phyloP scores from a whole-genome alignment of 1,140 invertebrate species.

The Magallana gigas region DNA sequence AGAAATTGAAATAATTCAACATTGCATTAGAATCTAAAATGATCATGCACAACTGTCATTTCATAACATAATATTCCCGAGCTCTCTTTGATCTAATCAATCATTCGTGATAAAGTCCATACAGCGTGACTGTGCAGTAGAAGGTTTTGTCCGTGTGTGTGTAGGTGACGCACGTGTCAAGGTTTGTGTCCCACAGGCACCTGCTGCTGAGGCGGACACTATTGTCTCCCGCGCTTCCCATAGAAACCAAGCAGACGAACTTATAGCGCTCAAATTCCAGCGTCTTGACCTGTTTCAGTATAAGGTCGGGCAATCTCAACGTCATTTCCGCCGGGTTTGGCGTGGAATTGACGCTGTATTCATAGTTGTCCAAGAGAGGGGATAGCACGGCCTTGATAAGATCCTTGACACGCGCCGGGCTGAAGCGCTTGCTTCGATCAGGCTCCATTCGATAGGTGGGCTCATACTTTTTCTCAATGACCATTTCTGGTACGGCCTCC shows the following conservation, averaged over 20 bases:
- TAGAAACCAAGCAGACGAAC: conserved; percentile 10
- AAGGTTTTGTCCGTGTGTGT: conserved; percentile 7
- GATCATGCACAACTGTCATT: too few relatives aligned
- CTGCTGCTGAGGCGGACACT: not conserved
- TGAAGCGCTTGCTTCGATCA: not conserved
- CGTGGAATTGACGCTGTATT: not conserved
- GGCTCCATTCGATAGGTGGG: conserved; percentile 28
- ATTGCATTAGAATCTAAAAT: too few relatives aligned
- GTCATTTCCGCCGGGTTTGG: conserved; percentile 11
- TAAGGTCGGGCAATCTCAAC: not conserved
- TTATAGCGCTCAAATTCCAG: conserved; percentile 25
- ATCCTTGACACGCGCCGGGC: not conserved
- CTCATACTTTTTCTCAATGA: not conserved
- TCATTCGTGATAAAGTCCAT: conserved; percentile 16
- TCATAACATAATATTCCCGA: too few relatives aligned
- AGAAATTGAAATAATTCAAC: too few relatives aligned
- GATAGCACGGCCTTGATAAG: not conserved
- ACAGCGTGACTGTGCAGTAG: conserved; percentile 24
- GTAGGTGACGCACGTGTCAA: conserved; percentile 21
- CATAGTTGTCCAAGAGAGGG: not conserved
- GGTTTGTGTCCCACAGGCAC: conserved; percentile 28
- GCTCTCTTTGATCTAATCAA: too few relatives aligned
- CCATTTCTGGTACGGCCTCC: not conserved
- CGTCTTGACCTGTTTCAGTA: conserved; percentile 8
- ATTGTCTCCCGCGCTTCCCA: not conserved